phyloP scores from a whole-genome alignment of 2,113 vertebrate species.

The Callipepla californica region DNA sequence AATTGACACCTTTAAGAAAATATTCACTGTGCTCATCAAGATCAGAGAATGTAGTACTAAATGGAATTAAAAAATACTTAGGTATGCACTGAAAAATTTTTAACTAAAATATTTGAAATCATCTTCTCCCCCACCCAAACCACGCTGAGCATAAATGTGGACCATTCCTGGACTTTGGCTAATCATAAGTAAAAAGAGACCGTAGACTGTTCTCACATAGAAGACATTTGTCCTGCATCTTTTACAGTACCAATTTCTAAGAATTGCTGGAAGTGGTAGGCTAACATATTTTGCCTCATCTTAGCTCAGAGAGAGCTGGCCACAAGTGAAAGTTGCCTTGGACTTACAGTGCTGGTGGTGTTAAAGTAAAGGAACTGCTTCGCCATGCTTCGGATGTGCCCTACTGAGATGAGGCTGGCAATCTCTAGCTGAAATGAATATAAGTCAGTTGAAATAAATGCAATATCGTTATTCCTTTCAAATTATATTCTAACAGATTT shows the following conservation, averaged over 20 bases:
- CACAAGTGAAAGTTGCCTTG: not conserved
- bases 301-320: not conserved
- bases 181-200: not conserved
- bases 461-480: not conserved
- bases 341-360: slow-evolving; percentile 83
- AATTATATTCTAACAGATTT: not conserved
- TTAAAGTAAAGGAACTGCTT: slow-evolving; percentile 88
- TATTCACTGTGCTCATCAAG: not conserved
- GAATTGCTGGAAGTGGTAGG: not conserved
- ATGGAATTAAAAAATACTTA: not conserved
- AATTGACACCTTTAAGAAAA: not conserved
- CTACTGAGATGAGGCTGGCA: slow-evolving; percentile 80
- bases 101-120: not conserved
- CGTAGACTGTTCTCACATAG: not conserved
- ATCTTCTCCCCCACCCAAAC: not conserved
- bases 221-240: not conserved
- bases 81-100: not conserved
- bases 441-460: not conserved
- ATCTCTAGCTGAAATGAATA: slow-evolving; percentile 83
- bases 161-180: not conserved
- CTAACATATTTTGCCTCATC: not conserved
- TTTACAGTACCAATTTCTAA: not conserved
- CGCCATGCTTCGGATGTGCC: slow-evolving; percentile 82
- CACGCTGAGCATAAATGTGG: not conserved
- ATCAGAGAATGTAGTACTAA: not conserved